These are phyloP conservation scores for Salvelinus namaycush DNA, from an alignment of 2,113 vertebrate genomes.

Conservation along the genomic window DNA sequence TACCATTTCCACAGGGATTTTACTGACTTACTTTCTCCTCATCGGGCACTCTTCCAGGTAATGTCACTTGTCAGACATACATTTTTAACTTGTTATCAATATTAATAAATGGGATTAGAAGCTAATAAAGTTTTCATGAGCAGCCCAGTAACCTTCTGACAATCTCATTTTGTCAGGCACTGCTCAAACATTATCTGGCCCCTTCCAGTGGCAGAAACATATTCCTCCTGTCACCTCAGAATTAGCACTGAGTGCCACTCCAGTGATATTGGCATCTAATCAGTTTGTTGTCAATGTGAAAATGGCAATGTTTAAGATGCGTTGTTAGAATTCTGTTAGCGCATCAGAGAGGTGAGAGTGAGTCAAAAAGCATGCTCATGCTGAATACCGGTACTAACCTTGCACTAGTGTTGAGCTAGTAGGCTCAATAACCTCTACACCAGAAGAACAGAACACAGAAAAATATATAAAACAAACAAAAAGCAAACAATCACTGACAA, in stretches of 20 bases:
- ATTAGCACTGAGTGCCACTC: conserved; percentile 16
- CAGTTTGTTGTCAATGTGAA: conserved; percentile 63
- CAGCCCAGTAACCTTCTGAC: conserved; percentile 39
- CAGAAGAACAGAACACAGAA: conserved; percentile 68
- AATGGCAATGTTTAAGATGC: conserved; percentile 59
- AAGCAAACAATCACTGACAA: conserved; percentile 35
- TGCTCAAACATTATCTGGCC: conserved; percentile 33
- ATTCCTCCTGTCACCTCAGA: conserved; percentile 4
- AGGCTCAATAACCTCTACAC: conserved; percentile 85
- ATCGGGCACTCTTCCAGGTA: conserved; percentile 9
- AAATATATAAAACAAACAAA: conserved; percentile 71
- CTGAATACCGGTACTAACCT: conserved; percentile 80
- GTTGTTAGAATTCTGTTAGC: conserved; percentile 51
- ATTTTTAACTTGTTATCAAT: conserved; percentile 32
- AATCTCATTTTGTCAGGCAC: conserved; percentile 41
- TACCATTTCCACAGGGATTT: conserved; percentile 65
- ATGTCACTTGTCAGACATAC: conserved; percentile 33
- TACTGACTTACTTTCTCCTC: conserved; percentile 2
- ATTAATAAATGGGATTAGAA: conserved; percentile 34
- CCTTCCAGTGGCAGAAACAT: conserved; percentile 26
- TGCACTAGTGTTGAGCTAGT: conserved; percentile 87
- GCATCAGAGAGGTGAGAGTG: conserved; percentile 15
- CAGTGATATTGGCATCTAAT: conserved; percentile 15
- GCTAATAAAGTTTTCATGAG: conserved; percentile 33
- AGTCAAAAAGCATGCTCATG: conserved; percentile 53